Evolutionary conservation across 1,140 invertebrate genomes (phyloP).

Genomic region (Armadillidium nasatum): DNA sequence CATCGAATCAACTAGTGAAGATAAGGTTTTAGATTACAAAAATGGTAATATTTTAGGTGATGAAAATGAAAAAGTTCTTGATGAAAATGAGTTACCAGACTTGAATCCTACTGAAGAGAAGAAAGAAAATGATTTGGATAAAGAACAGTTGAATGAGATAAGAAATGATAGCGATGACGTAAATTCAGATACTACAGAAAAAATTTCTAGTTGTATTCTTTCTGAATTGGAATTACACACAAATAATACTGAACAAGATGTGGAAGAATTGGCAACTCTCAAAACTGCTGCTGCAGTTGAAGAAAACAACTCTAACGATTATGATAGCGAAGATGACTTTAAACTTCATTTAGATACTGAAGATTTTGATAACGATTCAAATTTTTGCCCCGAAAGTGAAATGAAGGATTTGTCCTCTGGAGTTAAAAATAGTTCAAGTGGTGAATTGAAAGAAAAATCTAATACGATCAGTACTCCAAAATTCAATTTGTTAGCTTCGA

Average conservation of each 20-base stretch:
- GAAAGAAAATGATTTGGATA: too few species aligned
- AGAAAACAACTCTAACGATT: background rate
- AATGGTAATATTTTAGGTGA: background rate
- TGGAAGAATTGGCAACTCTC: too few species aligned
- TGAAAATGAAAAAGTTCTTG: conserved; percentile 22
- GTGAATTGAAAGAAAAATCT: background rate
- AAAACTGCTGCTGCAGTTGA: too few species aligned
- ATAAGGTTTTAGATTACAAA: conserved; percentile 1
- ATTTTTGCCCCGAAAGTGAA: background rate
- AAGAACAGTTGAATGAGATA: too few species aligned
- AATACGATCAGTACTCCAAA: conserved; percentile 25
- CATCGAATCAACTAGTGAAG: background rate
- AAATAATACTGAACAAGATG: too few species aligned
- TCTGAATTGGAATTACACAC: too few species aligned
- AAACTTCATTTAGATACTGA: background rate
- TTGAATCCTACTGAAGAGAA: too few species aligned
- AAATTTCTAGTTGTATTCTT: too few species aligned
- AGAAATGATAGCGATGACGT: too few species aligned
- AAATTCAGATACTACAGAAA: too few species aligned
- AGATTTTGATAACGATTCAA: conserved; percentile 6
- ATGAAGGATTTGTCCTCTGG: background rate
- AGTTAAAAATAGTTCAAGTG: background rate
- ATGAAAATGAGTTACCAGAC: background rate
- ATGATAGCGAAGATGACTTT: background rate
- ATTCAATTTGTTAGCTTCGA: conserved; percentile 24